These are phyloP conservation scores for Myocastor coypus DNA, from an alignment of 2,113 vertebrate species.

Conservation along the genomic window DNA sequence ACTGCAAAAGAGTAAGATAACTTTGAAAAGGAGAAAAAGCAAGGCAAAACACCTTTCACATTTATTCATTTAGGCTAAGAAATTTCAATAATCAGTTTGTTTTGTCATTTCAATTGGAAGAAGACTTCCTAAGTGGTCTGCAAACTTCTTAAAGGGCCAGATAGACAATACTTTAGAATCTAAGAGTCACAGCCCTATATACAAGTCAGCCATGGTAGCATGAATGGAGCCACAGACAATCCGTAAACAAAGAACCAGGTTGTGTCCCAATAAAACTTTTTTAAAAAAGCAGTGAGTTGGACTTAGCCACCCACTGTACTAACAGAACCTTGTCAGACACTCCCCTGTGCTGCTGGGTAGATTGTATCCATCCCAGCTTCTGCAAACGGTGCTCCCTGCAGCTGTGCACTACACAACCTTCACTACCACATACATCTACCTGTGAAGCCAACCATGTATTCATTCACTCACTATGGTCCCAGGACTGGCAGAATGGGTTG, in stretches of 20 bases:
- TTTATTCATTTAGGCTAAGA: not conserved
- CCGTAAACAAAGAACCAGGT: not conserved
- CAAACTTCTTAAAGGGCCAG: not conserved
- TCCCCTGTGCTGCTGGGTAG: not conserved
- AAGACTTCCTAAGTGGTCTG: not conserved
- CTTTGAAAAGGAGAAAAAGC: slow-evolving; percentile 74
- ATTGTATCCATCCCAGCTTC: not conserved
- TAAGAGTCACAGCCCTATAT: not conserved
- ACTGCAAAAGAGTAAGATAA: slow-evolving; percentile 89
- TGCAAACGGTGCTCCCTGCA: not conserved
- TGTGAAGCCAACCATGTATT: not conserved
- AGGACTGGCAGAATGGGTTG: not conserved
- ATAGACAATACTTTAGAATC: not conserved
- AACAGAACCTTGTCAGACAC: not conserved
- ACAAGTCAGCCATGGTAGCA: not conserved
- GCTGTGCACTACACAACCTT: not conserved
- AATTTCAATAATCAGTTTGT: not conserved
- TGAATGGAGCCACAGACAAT: not conserved
- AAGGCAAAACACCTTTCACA: slow-evolving; percentile 26
- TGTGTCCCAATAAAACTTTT: slow-evolving; percentile 38
- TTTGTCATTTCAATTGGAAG: slow-evolving; percentile 22
- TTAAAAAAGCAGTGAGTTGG: not conserved
- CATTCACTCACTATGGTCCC: not conserved
- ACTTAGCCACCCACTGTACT: not conserved
- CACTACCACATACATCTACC: not conserved